Percentiles rank a stretch among this genome's conserved stretches.
These are phyloP conservation scores for Plagodis pulveraria DNA, from an alignment of 2,888 invertebrate species.

Conservation along the genomic window DNA sequence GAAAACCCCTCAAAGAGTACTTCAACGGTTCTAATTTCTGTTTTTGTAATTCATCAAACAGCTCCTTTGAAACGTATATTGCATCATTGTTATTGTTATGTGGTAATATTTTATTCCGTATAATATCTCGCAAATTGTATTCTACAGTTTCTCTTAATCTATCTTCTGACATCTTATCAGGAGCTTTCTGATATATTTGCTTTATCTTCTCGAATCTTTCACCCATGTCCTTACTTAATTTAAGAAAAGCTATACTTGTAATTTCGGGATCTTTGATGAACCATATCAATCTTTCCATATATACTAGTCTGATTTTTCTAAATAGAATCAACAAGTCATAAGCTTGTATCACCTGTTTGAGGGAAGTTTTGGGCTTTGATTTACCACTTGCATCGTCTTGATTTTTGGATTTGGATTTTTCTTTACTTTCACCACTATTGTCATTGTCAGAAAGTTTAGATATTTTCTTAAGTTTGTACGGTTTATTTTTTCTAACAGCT, in stretches of 20 bases:
- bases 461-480: background rate
- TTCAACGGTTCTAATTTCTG: background rate
- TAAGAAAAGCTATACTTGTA: background rate
- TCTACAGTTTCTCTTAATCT: background rate
- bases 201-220: conserved; percentile 1
- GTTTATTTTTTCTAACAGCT: background rate
- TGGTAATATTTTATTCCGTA: background rate
- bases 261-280: background rate
- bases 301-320: background rate
- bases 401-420: background rate
- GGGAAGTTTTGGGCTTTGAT: background rate
- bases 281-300: conserved; percentile 1
- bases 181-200: background rate
- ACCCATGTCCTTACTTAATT: background rate
- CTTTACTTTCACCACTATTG: background rate
- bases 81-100: conserved; percentile 3
- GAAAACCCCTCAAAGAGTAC: background rate
- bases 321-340: conserved; percentile 2
- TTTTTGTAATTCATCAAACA: background rate
- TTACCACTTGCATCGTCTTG: background rate
- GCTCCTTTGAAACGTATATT: conserved; percentile 1
- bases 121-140: background rate
- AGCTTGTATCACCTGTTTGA: background rate
- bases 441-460: background rate
- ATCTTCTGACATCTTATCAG: conserved; percentile 1